A percentile compares a stretch with the other conserved stretches of the same genome.
These are phyloP conservation scores for Octodonta nipae DNA, from an alignment of 2,888 invertebrate species.

Conservation along the genomic window DNA sequence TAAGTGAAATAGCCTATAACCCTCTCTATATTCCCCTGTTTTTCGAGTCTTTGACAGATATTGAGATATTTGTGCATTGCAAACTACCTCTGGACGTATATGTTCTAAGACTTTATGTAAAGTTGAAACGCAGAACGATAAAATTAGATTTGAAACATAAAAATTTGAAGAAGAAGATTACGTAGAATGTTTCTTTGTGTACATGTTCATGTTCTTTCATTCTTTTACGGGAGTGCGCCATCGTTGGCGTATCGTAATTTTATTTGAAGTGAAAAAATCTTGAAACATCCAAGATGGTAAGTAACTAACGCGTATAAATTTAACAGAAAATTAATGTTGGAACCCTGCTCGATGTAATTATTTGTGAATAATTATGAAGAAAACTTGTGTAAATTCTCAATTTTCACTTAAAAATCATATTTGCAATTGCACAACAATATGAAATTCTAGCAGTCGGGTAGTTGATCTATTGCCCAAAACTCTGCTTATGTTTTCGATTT, in stretches of 20 bases:
- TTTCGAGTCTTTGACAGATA: too few relatives aligned
- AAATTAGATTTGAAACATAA: too few relatives aligned
- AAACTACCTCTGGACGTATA: too few relatives aligned
- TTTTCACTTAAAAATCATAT: not conserved
- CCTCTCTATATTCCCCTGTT: too few relatives aligned
- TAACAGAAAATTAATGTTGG: conserved; percentile 3
- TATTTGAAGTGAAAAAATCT: conserved; percentile 57
- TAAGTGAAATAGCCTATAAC: too few relatives aligned
- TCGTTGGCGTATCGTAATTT: conserved; percentile 73
- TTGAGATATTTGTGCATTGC: too few relatives aligned
- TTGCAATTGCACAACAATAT: conserved; percentile 34
- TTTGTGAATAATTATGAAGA: too few relatives aligned
- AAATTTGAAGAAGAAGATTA: too few relatives aligned
- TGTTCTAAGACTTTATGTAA: too few relatives aligned
- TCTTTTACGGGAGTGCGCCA: conserved; percentile 75
- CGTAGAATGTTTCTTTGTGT: too few relatives aligned
- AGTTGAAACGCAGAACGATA: too few relatives aligned
- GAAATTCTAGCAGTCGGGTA: conserved; percentile 20
- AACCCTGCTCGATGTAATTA: conserved; percentile 7
- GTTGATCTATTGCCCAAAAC: not conserved
- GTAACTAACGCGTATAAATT: conserved; percentile 29
- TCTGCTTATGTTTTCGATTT: not conserved
- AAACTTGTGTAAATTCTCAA: too few relatives aligned
- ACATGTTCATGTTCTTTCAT: conserved; percentile 36
- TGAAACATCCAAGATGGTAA: conserved; percentile 73